Conservation (phyloP, 2,113 vertebrate species). For the Pelusios castaneus region DNA sequence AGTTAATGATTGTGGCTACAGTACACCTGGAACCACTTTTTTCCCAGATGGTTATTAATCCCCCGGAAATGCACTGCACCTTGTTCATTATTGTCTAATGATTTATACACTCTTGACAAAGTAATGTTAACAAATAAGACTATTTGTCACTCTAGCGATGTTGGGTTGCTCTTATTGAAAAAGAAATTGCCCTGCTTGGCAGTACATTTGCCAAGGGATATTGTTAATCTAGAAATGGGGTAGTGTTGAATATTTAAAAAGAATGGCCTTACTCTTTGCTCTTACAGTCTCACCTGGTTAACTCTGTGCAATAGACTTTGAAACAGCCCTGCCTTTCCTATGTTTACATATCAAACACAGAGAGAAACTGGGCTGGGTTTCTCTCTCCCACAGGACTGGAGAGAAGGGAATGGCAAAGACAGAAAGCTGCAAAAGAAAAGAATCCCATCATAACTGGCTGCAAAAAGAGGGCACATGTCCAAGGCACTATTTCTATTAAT, state of each 20-base stretch:
- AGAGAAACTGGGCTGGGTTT: neutral
- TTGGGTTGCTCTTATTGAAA: neutral
- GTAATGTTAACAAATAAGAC: neutral
- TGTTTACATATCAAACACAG: neutral
- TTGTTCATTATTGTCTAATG: fast-evolving
- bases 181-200: neutral
- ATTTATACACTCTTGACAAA: neutral
- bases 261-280: neutral
- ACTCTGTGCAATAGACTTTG: neutral
- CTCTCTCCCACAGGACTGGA: neutral
- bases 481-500: too few relatives aligned
- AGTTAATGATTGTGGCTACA: neutral
- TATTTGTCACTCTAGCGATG: fast-evolving
- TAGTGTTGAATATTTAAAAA: neutral
- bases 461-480: neutral
- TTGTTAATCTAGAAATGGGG: neutral
- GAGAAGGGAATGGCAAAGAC: neutral
- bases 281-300: neutral
- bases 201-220: neutral
- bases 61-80: neutral
- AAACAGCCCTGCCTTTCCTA: neutral
- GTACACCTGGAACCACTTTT: neutral
- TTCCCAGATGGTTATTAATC: neutral
- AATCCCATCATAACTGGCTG: neutral
- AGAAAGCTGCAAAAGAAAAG: neutral